Evolutionary conservation across 1,140 invertebrate species (phyloP).

Genomic region (Babylonia areolata): DNA sequence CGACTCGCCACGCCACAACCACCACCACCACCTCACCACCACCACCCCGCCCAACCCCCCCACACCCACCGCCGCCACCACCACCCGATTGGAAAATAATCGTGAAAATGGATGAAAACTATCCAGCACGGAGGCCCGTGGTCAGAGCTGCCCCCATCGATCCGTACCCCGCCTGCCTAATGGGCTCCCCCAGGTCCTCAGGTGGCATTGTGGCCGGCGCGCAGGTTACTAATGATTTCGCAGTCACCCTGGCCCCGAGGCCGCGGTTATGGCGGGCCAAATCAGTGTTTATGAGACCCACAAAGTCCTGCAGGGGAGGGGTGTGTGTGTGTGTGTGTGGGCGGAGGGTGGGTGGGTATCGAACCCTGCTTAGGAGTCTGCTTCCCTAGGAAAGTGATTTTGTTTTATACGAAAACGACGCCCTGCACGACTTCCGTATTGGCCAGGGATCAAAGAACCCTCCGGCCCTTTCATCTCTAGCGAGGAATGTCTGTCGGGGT

Average conservation of each 20-base stretch:
- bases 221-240: slow-evolving; percentile 21
- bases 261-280: not conserved
- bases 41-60: too few relatives aligned
- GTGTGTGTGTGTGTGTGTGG: too few relatives aligned
- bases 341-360: too few relatives aligned
- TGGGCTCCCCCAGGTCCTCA: not conserved
- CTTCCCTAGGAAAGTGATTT: not conserved
- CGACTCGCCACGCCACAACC: not conserved
- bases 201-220: slow-evolving; percentile 11
- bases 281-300: slow-evolving; percentile 13
- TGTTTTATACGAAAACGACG: slow-evolving; percentile 1
- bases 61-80: too few relatives aligned
- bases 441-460: not conserved
- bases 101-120: slow-evolving; percentile 32
- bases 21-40: too few relatives aligned
- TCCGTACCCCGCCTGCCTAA: not conserved
- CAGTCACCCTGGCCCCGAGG: not conserved
- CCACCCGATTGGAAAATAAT: slow-evolving; percentile 31
- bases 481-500: too few relatives aligned
- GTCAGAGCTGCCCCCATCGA: not conserved
- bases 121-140: not conserved
- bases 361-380: not conserved
- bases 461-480: too few relatives aligned
- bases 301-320: too few relatives aligned
- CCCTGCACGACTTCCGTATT: not conserved